A percentile compares a stretch with the other conserved stretches of the same genome.
Evolutionary conservation across 2,113 vertebrate species (phyloP).

Genomic region (Corvus moneduloides): DNA sequence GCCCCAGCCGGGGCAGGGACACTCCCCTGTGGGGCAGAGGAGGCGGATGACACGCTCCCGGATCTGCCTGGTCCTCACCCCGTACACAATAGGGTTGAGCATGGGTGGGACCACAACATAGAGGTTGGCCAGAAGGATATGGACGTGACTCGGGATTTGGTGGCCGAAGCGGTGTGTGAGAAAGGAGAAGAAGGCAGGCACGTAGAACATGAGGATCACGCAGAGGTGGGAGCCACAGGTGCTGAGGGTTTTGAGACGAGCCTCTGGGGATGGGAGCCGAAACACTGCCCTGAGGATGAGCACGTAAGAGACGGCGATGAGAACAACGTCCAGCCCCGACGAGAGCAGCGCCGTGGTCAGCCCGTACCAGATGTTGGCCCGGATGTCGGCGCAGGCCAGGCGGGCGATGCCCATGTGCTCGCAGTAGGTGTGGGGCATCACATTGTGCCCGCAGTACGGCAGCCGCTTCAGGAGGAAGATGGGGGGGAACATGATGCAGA

Average conservation of each 20-base stretch:
- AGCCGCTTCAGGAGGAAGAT: slow-evolving; percentile 61
- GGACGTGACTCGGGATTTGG: background rate
- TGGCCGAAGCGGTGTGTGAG: slow-evolving; percentile 56
- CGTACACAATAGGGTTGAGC: slow-evolving; percentile 71
- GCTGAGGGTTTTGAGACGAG: slow-evolving; percentile 59
- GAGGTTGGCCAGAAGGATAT: slow-evolving; percentile 66
- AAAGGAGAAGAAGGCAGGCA: slow-evolving; percentile 67
- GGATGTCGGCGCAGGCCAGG: slow-evolving; percentile 69
- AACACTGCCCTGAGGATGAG: slow-evolving; percentile 51
- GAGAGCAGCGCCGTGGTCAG: slow-evolving; percentile 58
- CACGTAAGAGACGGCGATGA: slow-evolving; percentile 30
- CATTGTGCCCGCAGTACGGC: slow-evolving; percentile 54
- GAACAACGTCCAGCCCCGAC: slow-evolving; percentile 46
- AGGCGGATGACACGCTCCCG: background rate
- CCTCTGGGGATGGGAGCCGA: background rate
- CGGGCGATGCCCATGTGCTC: slow-evolving; percentile 76
- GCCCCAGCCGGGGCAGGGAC: accelerated
- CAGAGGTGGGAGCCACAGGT: slow-evolving; percentile 69
- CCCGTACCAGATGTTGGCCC: slow-evolving; percentile 62
- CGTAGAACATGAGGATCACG: slow-evolving; percentile 65
- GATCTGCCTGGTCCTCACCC: slow-evolving; percentile 64
- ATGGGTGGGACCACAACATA: slow-evolving; percentile 43
- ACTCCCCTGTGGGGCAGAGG: accelerated
- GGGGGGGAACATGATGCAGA: slow-evolving; percentile 60
- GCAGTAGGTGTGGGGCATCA: slow-evolving; percentile 70